Base-by-base conservation (phyloP, 2,888 invertebrate species). In the Andrena marginata region DNA sequence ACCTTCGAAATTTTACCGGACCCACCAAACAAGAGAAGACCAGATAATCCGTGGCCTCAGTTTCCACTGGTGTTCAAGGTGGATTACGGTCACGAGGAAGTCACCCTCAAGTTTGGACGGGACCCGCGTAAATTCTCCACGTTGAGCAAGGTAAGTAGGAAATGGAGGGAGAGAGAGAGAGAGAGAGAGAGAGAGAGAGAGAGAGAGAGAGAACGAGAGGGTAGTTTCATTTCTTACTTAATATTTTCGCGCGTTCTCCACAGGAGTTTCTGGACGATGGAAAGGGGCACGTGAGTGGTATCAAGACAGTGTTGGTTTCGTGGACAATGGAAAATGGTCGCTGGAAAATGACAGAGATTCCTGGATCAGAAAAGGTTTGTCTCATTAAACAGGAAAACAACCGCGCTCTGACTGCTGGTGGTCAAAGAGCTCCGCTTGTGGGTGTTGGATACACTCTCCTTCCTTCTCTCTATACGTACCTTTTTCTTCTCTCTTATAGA, bases 31-130 rank as follows among this genome's bases (percentile, higher is more conserved):
- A 95, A 95, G 33, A 96, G 99, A 49, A 97, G 97, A 16, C 95
- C 95, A 20, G 98, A 98, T 94, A 99, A 99, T 94, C 99, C 99
- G 0, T 99, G 99, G 99, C 99, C 99, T 2, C 98, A 99, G 93
- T 99, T 98, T 97, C 99, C 99, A 0, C 96, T 98, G 92, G 97
- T 99, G 31, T 99, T 99, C 96, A 97, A 97, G 89, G 97, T 99
- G 31, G 99, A 99, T 94, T 99, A 99, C 93, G 99, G 99, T 0
- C 99, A 99, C 92, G 99, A 99, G 91, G 99, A 99, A 95, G 98
- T 94, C 4, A 84, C 92, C 0, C 86, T 93, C 1, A 97, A 97
- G 92, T 97, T 97, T 93, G 99, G 99, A 13, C 96, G 96, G 54
- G 99, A 99, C 94, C 99, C 99, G 1, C 96, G 99, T 74, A 97